A percentile compares a stretch with the other conserved stretches of the same genome.
phyloP scores from a whole-genome alignment of 2,888 invertebrate species.

The Dilophus febrilis region DNA sequence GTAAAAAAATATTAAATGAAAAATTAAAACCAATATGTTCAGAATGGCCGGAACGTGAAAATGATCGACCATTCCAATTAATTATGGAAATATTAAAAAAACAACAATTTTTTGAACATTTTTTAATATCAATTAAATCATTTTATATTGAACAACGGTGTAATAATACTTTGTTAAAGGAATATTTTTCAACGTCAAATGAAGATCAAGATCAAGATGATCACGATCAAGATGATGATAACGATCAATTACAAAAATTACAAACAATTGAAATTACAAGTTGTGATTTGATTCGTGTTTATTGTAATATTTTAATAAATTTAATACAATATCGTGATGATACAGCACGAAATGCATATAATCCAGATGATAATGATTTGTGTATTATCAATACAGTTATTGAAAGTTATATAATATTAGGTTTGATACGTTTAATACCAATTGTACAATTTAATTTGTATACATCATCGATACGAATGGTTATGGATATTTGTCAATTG shows the following conservation, averaged over 20 bases:
- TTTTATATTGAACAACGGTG: too few species aligned
- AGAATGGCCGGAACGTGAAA: too few species aligned
- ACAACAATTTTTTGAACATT: conserved; percentile 8
- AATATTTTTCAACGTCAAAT: too few species aligned
- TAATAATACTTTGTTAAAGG: too few species aligned
- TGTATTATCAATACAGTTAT: background rate
- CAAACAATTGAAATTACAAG: conserved; percentile 5
- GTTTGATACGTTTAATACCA: background rate
- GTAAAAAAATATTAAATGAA: too few species aligned
- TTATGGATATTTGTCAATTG: conserved; percentile 21
- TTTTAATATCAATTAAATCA: conserved; percentile 7
- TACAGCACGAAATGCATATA: too few species aligned
- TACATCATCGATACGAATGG: conserved; percentile 13
- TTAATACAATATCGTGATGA: conserved; percentile 6
- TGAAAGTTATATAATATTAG: too few species aligned
- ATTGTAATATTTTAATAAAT: conserved; percentile 10
- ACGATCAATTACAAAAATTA: too few species aligned
- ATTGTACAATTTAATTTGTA: background rate
- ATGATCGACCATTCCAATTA: conserved; percentile 6
- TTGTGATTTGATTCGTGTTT: conserved; percentile 8
- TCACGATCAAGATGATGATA: too few species aligned
- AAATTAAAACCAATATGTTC: background rate
- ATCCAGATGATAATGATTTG: background rate
- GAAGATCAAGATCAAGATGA: too few species aligned
- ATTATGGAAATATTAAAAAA: conserved; percentile 8